Base-by-base conservation (phyloP, 2,797 vertebrate genomes). In the Megalops cyprinoides region DNA sequence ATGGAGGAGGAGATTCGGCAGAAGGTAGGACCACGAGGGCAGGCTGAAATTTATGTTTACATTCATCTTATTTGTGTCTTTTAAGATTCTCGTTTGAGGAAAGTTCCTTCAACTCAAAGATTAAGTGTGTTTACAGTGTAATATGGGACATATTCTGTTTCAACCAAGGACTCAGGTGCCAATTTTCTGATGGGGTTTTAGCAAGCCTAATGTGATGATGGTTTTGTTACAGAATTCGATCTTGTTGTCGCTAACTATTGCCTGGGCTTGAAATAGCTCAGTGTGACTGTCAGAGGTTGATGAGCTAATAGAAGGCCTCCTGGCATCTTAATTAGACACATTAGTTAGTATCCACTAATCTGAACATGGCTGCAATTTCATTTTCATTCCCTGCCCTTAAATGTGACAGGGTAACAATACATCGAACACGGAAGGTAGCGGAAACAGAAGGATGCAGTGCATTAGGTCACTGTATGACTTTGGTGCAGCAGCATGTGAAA, bases 1-100 rank as follows among this genome's bases (percentile, higher is more conserved):
- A 98, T 99, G 98, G 98, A 99, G 84, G 97, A 98, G 88, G 96
- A 99, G 92, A 99, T 99, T 87, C 95, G 98, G 44, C 97, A 98
- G 82, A 98, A 98, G 93, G 98, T 99, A 94, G 83, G 88, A 77
- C 37, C 18, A 18, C 6, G 9, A 18, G 28, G 8, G n/a, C 58
- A 7, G 25, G 58, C 18, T 14, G 12, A 67, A 48, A 44, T 8
- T 10, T 0, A 25, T n/a, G n/a, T n/a, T n/a, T n/a, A n/a, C n/a
- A n/a, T n/a, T n/a, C n/a, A n/a, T n/a, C n/a, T n/a, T n/a, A n/a
- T n/a, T n/a, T n/a, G n/a, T n/a, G n/a, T n/a, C n/a, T n/a, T n/a
- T n/a, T n/a, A n/a, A n/a, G n/a, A n/a, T n/a, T n/a, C n/a, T n/a
- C n/a, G n/a, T n/a, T n/a, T n/a, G n/a, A n/a, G n/a, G n/a, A n/a